These are phyloP conservation scores for Frieseomelitta varia DNA, from an alignment of 1,140 invertebrate species.

Conservation along the genomic window DNA sequence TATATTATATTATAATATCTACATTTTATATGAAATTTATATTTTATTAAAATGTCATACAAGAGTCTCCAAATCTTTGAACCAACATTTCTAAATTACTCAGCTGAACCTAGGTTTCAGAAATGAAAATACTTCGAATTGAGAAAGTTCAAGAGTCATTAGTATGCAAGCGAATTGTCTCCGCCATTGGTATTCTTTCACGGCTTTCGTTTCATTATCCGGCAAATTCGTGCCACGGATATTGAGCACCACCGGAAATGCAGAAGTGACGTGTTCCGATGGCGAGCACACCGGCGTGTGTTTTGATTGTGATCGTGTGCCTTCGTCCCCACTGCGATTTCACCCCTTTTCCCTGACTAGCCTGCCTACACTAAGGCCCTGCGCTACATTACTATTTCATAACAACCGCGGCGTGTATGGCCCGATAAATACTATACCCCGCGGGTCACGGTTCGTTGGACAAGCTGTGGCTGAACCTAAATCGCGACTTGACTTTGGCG, in stretches of 20 bases:
- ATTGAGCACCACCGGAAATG: slow-evolving; percentile 66
- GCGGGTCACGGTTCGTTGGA: slow-evolving; percentile 35
- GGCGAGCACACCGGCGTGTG: slow-evolving; percentile 58
- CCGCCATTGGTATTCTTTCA: slow-evolving; percentile 5
- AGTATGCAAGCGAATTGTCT: not conserved
- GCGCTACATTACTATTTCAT: slow-evolving; percentile 71
- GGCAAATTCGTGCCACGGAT: slow-evolving; percentile 36
- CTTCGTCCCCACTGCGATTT: slow-evolving; percentile 51
- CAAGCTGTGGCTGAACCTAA: slow-evolving; percentile 28
- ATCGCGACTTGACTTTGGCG: slow-evolving; percentile 17
- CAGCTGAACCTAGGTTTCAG: too few relatives aligned
- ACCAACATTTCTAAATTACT: too few relatives aligned
- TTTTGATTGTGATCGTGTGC: slow-evolving; percentile 65
- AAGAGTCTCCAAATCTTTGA: too few relatives aligned
- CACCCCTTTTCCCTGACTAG: slow-evolving; percentile 42
- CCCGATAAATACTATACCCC: slow-evolving; percentile 59
- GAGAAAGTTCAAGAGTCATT: too few relatives aligned
- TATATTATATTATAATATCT: too few relatives aligned
- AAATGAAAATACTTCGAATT: too few relatives aligned
- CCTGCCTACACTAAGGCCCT: slow-evolving; percentile 10
- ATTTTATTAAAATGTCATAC: too few relatives aligned
- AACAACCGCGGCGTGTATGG: slow-evolving; percentile 62
- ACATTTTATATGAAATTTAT: too few relatives aligned
- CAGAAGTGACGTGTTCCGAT: slow-evolving; percentile 65
- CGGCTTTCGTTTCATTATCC: slow-evolving; percentile 35